These are phyloP conservation scores for Perodicticus potto DNA, from an alignment of 2,797 vertebrate species.

Conservation along the genomic window DNA sequence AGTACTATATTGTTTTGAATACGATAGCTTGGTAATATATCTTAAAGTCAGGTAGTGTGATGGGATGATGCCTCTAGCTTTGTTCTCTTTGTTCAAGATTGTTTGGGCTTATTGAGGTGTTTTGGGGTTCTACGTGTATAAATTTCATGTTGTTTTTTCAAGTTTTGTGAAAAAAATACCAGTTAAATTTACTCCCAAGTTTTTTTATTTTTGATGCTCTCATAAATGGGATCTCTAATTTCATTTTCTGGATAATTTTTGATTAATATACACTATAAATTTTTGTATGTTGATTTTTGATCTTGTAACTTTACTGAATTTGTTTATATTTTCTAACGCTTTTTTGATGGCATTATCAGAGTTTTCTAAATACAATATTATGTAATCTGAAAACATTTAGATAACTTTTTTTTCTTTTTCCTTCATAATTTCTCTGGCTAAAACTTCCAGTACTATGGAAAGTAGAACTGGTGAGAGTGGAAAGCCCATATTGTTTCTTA, in stretches of 20 bases:
- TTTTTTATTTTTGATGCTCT: background rate
- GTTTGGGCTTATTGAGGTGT: background rate
- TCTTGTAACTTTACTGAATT: background rate
- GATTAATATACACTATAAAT: background rate
- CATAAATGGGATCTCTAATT: background rate
- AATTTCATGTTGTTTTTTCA: background rate
- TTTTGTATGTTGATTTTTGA: background rate
- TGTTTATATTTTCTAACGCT: background rate
- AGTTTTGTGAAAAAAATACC: background rate
- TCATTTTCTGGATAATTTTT: background rate
- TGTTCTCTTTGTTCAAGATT: background rate
- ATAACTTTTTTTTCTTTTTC: background rate
- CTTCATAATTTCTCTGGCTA: background rate
- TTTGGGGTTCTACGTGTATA: background rate
- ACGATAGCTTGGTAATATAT: background rate
- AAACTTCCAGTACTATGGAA: background rate
- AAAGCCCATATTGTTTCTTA: background rate
- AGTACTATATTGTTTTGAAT: background rate
- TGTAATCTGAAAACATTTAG: background rate
- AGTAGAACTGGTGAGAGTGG: background rate
- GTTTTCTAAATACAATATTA: background rate
- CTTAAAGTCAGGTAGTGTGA: background rate
- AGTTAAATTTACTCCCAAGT: background rate
- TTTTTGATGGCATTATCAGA: background rate
- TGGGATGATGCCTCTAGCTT: background rate